Percentiles rank a stretch among this genome's conserved stretches.
These are phyloP conservation scores for Sipha maydis DNA, from an alignment of 2,888 invertebrate species.

Conservation along the genomic window DNA sequence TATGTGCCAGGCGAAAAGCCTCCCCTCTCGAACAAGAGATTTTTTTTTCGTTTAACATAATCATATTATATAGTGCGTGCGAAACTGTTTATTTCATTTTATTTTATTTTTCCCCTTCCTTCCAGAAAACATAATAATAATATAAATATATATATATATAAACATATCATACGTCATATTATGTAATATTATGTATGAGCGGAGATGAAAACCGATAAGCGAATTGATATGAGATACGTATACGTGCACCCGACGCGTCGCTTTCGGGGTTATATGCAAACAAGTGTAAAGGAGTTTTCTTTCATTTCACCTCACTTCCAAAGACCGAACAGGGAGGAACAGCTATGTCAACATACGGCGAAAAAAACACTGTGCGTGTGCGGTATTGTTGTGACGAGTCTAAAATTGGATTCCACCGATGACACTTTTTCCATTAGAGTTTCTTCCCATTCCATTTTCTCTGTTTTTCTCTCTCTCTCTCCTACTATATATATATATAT, in stretches of 20 bases:
- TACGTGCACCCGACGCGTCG: background rate
- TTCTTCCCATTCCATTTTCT: background rate
- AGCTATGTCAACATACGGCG: background rate
- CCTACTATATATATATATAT: too few species aligned
- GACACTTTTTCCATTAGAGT: slow-evolving; percentile 58
- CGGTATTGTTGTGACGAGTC: slow-evolving; percentile 56
- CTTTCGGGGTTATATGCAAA: slow-evolving; percentile 40
- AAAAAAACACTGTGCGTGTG: slow-evolving; percentile 17
- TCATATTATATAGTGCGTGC: background rate
- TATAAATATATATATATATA: background rate
- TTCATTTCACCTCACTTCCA: background rate
- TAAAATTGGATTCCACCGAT: slow-evolving; percentile 59
- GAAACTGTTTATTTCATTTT: background rate
- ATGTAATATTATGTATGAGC: background rate
- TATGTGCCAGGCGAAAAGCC: background rate
- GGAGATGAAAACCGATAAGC: slow-evolving; percentile 29
- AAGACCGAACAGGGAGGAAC: background rate
- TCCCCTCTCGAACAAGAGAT: background rate
- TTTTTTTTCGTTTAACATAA: background rate
- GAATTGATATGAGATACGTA: slow-evolving; percentile 28
- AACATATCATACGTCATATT: background rate
- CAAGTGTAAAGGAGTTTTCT: slow-evolving; percentile 46
- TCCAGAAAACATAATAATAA: background rate
- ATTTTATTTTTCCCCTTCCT: background rate
- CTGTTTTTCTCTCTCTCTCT: too few species aligned